phyloP scores from a whole-genome alignment of 1,140 invertebrate genomes.

The Cydia fagiglandana region DNA sequence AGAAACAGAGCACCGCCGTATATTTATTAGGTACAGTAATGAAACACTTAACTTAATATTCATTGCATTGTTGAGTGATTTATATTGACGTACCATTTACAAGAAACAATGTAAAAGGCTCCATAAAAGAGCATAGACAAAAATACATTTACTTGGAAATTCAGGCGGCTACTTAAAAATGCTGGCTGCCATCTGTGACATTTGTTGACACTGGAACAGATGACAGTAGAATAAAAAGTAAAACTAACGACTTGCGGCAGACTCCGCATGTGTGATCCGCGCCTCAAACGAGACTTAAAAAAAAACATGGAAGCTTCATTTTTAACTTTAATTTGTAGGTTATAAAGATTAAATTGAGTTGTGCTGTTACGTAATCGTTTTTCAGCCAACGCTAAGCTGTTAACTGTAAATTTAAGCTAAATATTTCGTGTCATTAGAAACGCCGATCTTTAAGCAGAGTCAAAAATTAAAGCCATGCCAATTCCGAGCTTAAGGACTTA shows the following conservation, averaged over 20 bases:
- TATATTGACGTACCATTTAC: not conserved
- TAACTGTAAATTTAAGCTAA: slow-evolving; percentile 60
- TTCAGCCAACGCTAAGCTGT: slow-evolving; percentile 43
- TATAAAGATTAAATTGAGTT: slow-evolving; percentile 38
- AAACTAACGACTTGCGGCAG: slow-evolving; percentile 62
- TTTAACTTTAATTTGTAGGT: not conserved
- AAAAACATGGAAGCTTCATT: slow-evolving; percentile 36
- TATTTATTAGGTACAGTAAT: slow-evolving; percentile 3
- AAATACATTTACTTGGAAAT: slow-evolving; percentile 29
- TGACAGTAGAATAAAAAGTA: slow-evolving; percentile 52
- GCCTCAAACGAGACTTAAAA: slow-evolving; percentile 45
- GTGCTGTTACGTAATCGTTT: slow-evolving; percentile 31
- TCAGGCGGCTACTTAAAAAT: slow-evolving; percentile 44
- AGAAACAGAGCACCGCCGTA: not conserved
- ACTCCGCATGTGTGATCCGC: slow-evolving; percentile 61
- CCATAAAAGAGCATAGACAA: slow-evolving; percentile 16
- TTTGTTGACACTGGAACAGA: slow-evolving; percentile 65
- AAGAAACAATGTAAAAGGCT: not conserved
- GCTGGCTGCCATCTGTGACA: slow-evolving; percentile 59
- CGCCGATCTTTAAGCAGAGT: not conserved
- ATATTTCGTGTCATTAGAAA: slow-evolving; percentile 56
- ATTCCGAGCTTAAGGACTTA: slow-evolving; percentile 30
- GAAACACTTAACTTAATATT: not conserved
- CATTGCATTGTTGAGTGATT: slow-evolving; percentile 8
- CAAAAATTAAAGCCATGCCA: not conserved